Evolutionary conservation across 2,797 vertebrate genomes (phyloP).

Genomic region (Anolis apletophallus): DNA sequence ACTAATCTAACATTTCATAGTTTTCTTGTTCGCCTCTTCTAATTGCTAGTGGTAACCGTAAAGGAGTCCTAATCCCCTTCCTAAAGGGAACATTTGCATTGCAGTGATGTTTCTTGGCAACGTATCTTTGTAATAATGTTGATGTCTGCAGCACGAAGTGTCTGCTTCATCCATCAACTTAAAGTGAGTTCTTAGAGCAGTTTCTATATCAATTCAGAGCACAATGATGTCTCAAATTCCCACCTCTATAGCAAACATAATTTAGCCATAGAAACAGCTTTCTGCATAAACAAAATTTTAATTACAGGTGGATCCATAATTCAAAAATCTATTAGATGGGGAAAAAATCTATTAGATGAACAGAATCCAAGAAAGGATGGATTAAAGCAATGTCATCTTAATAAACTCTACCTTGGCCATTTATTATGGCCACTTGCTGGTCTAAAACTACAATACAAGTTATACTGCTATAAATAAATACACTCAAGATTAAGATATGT

Average conservation of each 20-base stretch:
- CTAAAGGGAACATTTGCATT: slow-evolving; percentile 42
- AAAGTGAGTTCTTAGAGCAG: slow-evolving; percentile 41
- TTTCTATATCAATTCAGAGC: slow-evolving; percentile 14
- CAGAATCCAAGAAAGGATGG: neutral
- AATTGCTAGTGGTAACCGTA: slow-evolving; percentile 40
- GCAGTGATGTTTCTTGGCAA: slow-evolving; percentile 52
- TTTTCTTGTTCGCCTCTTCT: slow-evolving; percentile 17
- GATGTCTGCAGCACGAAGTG: slow-evolving; percentile 41
- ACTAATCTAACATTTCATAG: slow-evolving; percentile 37
- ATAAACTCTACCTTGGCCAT: neutral
- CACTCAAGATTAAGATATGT: neutral
- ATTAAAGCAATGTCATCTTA: neutral
- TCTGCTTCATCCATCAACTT: slow-evolving; percentile 54
- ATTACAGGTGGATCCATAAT: slow-evolving; percentile 23
- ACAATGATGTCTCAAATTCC: neutral
- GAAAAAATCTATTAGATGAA: too few species aligned
- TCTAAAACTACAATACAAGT: neutral
- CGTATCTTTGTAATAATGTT: slow-evolving; percentile 17
- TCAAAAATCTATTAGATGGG: slow-evolving; percentile 4
- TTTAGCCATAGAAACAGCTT: neutral
- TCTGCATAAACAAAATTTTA: slow-evolving; percentile 38
- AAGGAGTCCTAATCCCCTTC: neutral
- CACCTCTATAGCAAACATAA: slow-evolving; percentile 22
- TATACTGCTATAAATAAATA: neutral
- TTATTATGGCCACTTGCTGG: rapidly evolving